Evolutionary conservation across 2,888 invertebrate genomes (phyloP), one percentile per base, ranked within the genome.

Genomic region (Coecobrya sp.): DNA sequence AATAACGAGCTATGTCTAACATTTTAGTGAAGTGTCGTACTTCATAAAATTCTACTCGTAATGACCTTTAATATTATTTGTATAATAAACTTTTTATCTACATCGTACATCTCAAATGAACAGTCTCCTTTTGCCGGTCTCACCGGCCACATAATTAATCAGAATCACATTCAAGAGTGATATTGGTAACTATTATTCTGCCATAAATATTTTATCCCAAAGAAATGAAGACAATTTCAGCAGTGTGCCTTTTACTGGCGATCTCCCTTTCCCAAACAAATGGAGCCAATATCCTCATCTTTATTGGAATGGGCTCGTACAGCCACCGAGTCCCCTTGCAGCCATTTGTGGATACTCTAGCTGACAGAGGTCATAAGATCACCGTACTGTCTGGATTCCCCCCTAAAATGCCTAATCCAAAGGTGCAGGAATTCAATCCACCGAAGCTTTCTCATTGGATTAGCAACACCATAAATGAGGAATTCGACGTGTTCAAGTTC

Each of bases 241-340:
- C 11, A 11, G 49, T 49, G 10, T 10, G 1, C 65, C 11, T 65
- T 42, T 36, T 65, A 65, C n/a, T 59, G 8, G 27, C 36, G 4
- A 55, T n/a, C 27, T 13, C 62, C 7, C 11, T 87, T 8, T 30
- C 59, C n/a, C 76, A 59, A 27, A 36, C 45, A 19, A 45, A 90
- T 73, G 89, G 89, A 36, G 85, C 90, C 45, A 91, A 91, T 59
- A 91, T 91, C 10, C 68, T 91, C 0, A 10, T 91, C 13, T 91
- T 27, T 36, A 76, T 86, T 49, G 90, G 79, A 11, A 52, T 91
- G 76, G 90, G 90, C 22, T 76, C 86, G 13, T 79, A 76, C 68
- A 91, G 91, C 81, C 86, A 86, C 45, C 91, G 91, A 19, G 27
- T 81, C 3, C 55, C 86, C 11, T 22, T 86, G 11, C 45, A 70